Conservation (phyloP, 2,113 vertebrate species). For the Zosterops lateralis region DNA sequence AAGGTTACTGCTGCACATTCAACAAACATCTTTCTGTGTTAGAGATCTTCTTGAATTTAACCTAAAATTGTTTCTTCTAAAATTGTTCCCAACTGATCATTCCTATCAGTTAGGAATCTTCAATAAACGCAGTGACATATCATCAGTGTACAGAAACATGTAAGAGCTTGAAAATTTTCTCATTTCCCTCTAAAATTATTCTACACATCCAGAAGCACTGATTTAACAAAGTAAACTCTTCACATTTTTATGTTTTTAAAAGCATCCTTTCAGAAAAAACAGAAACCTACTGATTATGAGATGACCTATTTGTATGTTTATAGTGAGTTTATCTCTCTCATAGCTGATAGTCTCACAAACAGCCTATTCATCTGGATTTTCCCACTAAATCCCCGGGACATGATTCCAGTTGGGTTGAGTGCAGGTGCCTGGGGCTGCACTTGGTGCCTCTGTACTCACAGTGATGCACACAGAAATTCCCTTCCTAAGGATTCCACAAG, state of each 20-base stretch:
- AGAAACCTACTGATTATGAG: neutral
- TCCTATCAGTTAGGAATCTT: neutral
- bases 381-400: neutral
- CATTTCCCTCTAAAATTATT: neutral
- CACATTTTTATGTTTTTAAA: neutral
- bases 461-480: neutral
- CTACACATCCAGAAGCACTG: neutral
- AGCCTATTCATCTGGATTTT: neutral
- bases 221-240: neutral
- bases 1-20: neutral
- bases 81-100: neutral
- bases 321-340: neutral
- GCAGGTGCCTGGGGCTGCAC: neutral
- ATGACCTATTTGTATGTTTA: neutral
- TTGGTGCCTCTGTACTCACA: neutral
- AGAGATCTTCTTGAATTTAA: neutral
- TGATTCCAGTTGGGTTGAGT: neutral
- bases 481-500: neutral
- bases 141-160: neutral
- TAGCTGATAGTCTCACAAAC: neutral
- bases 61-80: neutral
- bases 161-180: neutral
- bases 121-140: neutral
- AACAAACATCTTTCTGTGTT: neutral
- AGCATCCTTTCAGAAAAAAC: neutral